Percentiles rank a stretch among this genome's conserved stretches.
phyloP scores from a whole-genome alignment of 2,888 invertebrate species.

The Stenurella melanura region DNA sequence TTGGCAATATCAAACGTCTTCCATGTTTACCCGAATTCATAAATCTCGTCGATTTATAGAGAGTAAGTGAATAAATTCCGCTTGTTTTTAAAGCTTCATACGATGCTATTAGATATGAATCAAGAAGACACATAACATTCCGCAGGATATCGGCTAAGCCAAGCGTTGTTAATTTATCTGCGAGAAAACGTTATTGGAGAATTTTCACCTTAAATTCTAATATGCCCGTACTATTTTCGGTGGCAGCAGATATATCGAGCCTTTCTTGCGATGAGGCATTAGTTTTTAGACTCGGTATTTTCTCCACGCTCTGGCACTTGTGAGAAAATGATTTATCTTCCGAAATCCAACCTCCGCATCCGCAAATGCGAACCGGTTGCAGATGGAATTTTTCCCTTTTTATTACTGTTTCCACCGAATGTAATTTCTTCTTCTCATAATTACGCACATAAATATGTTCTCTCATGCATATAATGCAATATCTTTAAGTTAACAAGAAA shows the following conservation, averaged over 20 bases:
- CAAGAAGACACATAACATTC: slow-evolving; percentile 35
- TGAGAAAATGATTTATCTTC: slow-evolving; percentile 57
- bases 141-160: slow-evolving; percentile 24
- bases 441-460: slow-evolving; percentile 48
- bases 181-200: slow-evolving; percentile 8
- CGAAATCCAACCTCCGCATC: slow-evolving; percentile 40
- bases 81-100: slow-evolving; percentile 15
- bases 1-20: neutral
- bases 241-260: slow-evolving; percentile 43
- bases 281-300: slow-evolving; percentile 53
- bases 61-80: slow-evolving; percentile 22
- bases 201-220: slow-evolving; percentile 23
- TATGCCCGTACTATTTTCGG: slow-evolving; percentile 29
- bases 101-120: slow-evolving; percentile 29
- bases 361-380: slow-evolving; percentile 51
- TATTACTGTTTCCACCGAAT: slow-evolving; percentile 34
- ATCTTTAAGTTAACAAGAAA: slow-evolving; percentile 20
- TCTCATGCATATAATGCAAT: neutral
- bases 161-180: slow-evolving; percentile 25
- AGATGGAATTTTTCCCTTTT: slow-evolving; percentile 54
- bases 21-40: neutral
- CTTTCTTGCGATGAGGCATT: slow-evolving; percentile 51
- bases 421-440: slow-evolving; percentile 45
- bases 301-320: slow-evolving; percentile 48
- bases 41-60: neutral